phyloP scores from a whole-genome alignment of 2,888 invertebrate species.

The Busseola fusca region DNA sequence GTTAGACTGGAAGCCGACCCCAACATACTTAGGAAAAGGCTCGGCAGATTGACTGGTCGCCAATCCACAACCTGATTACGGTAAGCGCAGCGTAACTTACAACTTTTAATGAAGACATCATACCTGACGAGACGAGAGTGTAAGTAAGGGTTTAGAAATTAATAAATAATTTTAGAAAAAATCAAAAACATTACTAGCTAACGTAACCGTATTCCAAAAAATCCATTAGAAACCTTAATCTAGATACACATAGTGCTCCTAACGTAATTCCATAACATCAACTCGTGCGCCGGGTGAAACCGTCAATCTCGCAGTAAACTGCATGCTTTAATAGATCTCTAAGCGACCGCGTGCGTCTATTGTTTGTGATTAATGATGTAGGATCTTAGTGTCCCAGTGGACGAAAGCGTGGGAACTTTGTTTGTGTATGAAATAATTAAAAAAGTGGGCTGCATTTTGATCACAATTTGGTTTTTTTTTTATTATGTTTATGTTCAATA shows the following conservation, averaged over 20 bases:
- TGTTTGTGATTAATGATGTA: conserved; percentile 69
- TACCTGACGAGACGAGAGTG: not conserved
- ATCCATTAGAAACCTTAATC: conserved; percentile 9
- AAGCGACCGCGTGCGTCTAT: conserved; percentile 63
- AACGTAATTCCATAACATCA: conserved; percentile 49
- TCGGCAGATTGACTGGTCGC: too few species aligned
- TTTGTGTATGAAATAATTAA: not conserved
- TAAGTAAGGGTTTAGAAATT: too few species aligned
- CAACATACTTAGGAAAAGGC: too few species aligned
- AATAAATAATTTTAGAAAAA: not conserved
- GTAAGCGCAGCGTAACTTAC: not conserved
- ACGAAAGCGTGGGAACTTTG: conserved; percentile 57
- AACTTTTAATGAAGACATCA: not conserved
- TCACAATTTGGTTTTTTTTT: not conserved
- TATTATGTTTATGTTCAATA: not conserved
- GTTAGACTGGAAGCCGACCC: too few species aligned
- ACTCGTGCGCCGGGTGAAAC: conserved; percentile 53
- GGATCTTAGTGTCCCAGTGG: conserved; percentile 43
- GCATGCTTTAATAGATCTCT: conserved; percentile 62
- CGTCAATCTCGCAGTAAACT: conserved; percentile 65
- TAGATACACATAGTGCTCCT: conserved; percentile 30
- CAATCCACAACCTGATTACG: not conserved
- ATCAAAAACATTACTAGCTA: not conserved
- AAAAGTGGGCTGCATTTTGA: not conserved
- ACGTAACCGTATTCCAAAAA: not conserved